A percentile compares a stretch with the other conserved stretches of the same genome.
phyloP scores from a whole-genome alignment of 1,140 invertebrate genomes.

The Sipha flava region DNA sequence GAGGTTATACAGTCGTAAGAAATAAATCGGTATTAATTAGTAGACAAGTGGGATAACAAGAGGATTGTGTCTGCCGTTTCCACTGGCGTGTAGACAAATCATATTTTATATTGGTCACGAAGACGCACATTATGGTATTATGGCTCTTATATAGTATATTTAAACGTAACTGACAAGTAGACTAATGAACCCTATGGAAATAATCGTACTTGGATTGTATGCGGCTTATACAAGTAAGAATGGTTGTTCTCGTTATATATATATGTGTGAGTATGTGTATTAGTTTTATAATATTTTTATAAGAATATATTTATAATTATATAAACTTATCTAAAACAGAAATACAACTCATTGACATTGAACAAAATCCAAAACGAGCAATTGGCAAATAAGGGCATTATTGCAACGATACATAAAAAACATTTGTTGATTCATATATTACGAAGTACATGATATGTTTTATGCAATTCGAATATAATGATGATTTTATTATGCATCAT shows the following conservation, averaged over 20 bases:
- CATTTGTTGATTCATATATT: too few species aligned
- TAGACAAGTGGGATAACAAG: neutral
- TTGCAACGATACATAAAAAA: neutral
- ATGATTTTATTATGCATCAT: conserved; percentile 5
- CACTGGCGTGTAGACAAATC: neutral
- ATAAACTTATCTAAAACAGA: neutral
- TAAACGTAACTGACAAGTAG: neutral
- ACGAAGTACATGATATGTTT: neutral
- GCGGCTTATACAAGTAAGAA: too few species aligned
- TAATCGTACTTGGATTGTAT: neutral
- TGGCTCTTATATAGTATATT: neutral
- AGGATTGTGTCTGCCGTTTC: neutral
- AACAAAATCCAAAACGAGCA: neutral
- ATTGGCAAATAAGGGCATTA: neutral
- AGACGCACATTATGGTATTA: neutral
- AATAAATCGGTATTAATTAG: conserved; percentile 7
- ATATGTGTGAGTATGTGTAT: too few species aligned
- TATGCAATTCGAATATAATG: neutral
- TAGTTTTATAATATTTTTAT: too few species aligned
- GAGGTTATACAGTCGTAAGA: neutral
- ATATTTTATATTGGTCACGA: neutral
- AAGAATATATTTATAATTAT: neutral
- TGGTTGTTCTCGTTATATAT: neutral
- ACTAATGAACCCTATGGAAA: conserved; percentile 8
- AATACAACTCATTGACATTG: neutral